Percentiles rank a stretch among this genome's conserved stretches.
These are phyloP conservation scores for Montipora sp. DNA, from an alignment of 64 coral and sea anemone genomes.

Conservation along the genomic window DNA sequence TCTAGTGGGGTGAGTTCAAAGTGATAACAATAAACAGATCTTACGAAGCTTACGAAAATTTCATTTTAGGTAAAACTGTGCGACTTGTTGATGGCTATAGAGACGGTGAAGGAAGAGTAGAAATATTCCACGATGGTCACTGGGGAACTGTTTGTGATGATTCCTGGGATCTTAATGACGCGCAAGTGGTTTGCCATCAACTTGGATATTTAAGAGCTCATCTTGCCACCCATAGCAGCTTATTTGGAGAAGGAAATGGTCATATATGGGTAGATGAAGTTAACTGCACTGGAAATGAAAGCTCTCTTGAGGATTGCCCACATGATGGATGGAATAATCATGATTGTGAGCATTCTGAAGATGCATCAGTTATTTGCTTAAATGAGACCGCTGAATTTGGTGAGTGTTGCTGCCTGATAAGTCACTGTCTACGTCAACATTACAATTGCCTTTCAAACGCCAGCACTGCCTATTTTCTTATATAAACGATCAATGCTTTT, in stretches of 20 bases:
- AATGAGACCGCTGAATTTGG: neutral
- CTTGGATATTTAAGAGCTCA: neutral
- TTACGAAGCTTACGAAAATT: neutral
- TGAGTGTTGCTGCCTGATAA: neutral
- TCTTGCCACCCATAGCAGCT: neutral
- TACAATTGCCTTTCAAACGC: too few species aligned
- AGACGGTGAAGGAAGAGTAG: conserved; percentile 15
- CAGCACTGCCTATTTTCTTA: too few species aligned
- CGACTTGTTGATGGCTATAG: conserved; percentile 9
- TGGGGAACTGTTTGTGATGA: conserved; percentile 45
- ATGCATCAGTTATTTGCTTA: conserved; percentile 18
- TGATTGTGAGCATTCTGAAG: neutral
- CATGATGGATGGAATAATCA: conserved; percentile 7
- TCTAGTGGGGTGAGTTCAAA: too few species aligned
- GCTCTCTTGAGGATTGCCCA: conserved; percentile 8
- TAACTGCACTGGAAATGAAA: conserved; percentile 14
- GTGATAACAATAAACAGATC: too few species aligned
- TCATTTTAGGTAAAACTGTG: conserved; percentile 8
- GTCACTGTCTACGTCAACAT: too few species aligned
- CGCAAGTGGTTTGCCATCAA: conserved; percentile 8
- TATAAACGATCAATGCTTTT: too few species aligned
- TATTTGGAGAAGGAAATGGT: conserved; percentile 33
- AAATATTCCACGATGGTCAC: conserved; percentile 25
- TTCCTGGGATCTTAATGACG: conserved; percentile 16
- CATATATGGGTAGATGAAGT: conserved; percentile 29